Evolutionary conservation across 2,113 vertebrate genomes (phyloP), one percentile per base, ranked within the genome.

Genomic region (Nannobrachium achirus): DNA sequence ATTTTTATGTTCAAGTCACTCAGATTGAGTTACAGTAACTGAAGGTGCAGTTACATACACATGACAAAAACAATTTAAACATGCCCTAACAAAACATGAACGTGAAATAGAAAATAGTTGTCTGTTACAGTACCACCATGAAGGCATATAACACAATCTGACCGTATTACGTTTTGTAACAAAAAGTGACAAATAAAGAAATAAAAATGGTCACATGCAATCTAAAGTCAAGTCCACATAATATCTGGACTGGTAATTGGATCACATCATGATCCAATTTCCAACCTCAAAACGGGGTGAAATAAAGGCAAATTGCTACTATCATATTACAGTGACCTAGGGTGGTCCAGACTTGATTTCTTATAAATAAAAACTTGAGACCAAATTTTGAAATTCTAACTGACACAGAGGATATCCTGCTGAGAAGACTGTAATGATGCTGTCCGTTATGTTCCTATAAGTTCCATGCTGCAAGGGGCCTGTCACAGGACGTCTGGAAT

Each of bases 71-170:
- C n/a, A 68, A 76, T 49, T 13, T 40, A 51, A 71, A 76, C 52
- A 52, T 62, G 63, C 39, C 16, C 48, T 20, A 55, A 72, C 53
- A 77, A 53, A 60, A 63, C 15, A 48, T 65, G 14, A 50, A 15
- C n/a, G 46, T 41, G 46, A 66, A 74, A 67, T 14, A 6, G 15
- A 66, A 18, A 61, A 46, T 39, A 55, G 19, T 38, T 50, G 8
- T 13, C 3, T n/a, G n/a, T n/a, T n/a, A 2, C 11, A 2, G 14
- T 48, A n/a, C 45, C 11, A 11, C 14, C 45, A 48, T 13, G 8
- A 2, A n/a, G 51, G 8, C 8, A 44, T 44, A 42, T 8, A n/a
- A 11, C 1, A 48, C 11, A 48, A 33, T 13, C 45, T n/a, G 14
- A 45, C 44, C 11, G 6, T 14, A 48, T 48, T 4, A 5, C 3